phyloP scores from a whole-genome alignment of 2,113 vertebrate species.

The Cyrtonyx montezumae region DNA sequence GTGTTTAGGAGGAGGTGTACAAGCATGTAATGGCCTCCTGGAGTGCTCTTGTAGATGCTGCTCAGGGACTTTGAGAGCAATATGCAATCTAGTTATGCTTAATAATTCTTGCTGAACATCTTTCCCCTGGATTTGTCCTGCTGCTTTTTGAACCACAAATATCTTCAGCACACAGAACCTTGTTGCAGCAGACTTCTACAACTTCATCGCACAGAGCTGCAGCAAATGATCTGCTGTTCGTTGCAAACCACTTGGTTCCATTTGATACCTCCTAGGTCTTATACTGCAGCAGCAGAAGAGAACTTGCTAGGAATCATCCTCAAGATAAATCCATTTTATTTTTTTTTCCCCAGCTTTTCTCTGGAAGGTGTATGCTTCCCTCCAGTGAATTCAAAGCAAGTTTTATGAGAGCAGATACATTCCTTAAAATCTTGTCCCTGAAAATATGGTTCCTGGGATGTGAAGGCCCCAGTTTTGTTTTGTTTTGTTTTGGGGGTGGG shows the following conservation, averaged over 20 bases:
- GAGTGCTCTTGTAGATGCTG: neutral
- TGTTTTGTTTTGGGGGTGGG: neutral
- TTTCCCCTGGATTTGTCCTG: neutral
- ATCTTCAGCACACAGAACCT: neutral
- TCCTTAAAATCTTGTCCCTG: neutral
- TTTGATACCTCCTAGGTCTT: neutral
- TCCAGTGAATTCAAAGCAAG: neutral
- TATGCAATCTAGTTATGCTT: neutral
- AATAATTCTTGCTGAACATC: neutral
- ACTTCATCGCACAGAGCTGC: rapidly evolving
- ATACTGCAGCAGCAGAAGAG: neutral
- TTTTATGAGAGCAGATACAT: neutral
- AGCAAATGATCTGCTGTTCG: neutral
- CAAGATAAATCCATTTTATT: neutral
- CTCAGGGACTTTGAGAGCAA: neutral
- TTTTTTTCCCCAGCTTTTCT: neutral
- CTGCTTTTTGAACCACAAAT: neutral
- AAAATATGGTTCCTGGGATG: neutral
- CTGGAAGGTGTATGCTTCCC: neutral
- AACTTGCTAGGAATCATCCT: neutral
- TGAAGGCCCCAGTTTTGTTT: neutral
- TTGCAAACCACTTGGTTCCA: neutral
- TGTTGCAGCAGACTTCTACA: neutral
- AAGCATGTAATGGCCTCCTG: neutral
- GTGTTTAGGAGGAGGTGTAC: neutral